Conservation (phyloP, 2,113 vertebrate genomes). For the Oncorhynchus tshawytscha region DNA sequence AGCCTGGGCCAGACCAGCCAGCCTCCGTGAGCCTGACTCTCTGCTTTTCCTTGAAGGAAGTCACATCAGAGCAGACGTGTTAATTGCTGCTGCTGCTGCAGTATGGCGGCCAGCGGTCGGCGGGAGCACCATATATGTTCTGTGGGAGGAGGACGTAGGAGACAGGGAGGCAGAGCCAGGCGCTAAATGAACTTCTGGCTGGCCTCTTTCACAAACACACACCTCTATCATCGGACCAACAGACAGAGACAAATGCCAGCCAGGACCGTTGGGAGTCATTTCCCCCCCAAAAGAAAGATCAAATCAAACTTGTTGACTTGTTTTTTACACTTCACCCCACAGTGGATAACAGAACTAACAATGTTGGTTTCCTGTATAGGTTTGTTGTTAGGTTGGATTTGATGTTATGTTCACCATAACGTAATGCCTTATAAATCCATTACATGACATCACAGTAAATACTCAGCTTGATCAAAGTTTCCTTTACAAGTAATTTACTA, state of each 20-base stretch:
- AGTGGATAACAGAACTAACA: conserved; percentile 26
- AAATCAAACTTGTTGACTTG: conserved; percentile 28
- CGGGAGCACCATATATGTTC: conserved; percentile 21
- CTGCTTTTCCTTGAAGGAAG: conserved; percentile 22
- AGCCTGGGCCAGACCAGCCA: neutral
- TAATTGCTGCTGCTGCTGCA: conserved; percentile 44
- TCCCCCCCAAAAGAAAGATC: conserved; percentile 10
- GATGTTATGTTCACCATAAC: conserved; percentile 30
- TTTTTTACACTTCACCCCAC: conserved; percentile 26
- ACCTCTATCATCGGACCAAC: conserved; percentile 8
- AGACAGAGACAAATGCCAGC: conserved; percentile 15
- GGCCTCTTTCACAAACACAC: conserved; percentile 16
- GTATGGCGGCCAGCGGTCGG: conserved; percentile 27
- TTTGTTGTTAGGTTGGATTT: conserved; percentile 6
- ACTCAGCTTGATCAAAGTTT: neutral
- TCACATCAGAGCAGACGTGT: conserved; percentile 46
- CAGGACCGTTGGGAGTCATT: conserved; percentile 21
- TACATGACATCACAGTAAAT: neutral
- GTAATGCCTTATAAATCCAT: neutral
- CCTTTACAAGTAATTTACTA: neutral
- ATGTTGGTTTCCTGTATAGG: conserved; percentile 49
- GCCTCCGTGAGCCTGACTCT: neutral
- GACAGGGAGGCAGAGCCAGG: neutral
- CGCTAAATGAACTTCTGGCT: conserved; percentile 14
- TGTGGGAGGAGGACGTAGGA: conserved; percentile 14